Evolutionary conservation across 2,797 vertebrate genomes (phyloP).

Genomic region (Pelodytes ibericus): DNA sequence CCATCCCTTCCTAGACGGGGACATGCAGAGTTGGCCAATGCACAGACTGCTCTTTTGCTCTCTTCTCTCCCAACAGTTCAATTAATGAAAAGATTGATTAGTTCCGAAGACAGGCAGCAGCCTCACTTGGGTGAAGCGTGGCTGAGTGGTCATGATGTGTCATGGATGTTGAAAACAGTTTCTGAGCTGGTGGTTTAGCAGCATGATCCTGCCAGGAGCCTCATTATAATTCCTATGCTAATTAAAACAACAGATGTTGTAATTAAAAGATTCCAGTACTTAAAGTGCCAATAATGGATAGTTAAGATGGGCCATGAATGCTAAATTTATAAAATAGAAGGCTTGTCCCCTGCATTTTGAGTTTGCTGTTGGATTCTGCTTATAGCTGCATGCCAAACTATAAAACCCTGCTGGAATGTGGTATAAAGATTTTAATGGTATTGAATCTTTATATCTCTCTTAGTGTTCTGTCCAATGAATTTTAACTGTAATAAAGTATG

Average conservation of each 20-base stretch:
- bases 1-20: not conserved
- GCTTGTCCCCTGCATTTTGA: constrained; percentile 4
- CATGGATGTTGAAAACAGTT: constrained; percentile 54
- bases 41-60: constrained; percentile 15
- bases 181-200: constrained; percentile 55
- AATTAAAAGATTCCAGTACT: constrained; percentile 66
- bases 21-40: constrained; percentile 6
- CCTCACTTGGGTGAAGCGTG: constrained; percentile 22
- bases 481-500: too few species aligned
- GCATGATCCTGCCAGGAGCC: constrained; percentile 58
- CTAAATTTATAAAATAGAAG: constrained; percentile 41
- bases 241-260: constrained; percentile 71
- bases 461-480: too few species aligned
- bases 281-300: constrained; percentile 65
- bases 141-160: constrained; percentile 45
- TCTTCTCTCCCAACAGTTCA: constrained; percentile 53
- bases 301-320: constrained; percentile 55
- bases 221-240: constrained; percentile 67
- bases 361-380: not conserved
- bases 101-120: constrained; percentile 51
- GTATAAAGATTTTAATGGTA: not conserved
- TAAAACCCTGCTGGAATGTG: not conserved
- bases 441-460: too few species aligned
- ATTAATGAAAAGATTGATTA: constrained; percentile 65
- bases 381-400: constrained; percentile 1